Percentiles rank a stretch among this genome's conserved stretches.
Conservation (phyloP, 2,888 invertebrate species). For the Oscheius sp. region DNA sequence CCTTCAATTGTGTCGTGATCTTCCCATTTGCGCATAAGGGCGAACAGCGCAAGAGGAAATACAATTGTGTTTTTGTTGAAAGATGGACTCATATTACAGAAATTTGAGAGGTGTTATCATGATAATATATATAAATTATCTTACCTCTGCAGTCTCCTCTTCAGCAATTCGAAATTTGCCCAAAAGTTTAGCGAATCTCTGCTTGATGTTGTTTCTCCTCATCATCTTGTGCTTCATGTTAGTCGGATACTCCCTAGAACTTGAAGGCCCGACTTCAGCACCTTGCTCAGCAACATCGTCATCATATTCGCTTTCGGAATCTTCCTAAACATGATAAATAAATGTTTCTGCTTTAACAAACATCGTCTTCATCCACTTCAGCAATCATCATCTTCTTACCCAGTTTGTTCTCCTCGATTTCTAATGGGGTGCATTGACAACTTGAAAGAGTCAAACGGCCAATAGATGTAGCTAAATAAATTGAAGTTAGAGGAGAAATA, state of each 20-base stretch:
- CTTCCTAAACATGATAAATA: conserved; percentile 32
- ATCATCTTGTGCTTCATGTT: conserved; percentile 16
- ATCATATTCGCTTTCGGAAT: conserved; percentile 48
- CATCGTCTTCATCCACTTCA: conserved; percentile 42
- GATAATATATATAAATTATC: neutral
- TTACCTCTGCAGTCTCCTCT: conserved; percentile 77
- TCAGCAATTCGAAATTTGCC: conserved; percentile 85
- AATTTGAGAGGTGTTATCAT: no score
- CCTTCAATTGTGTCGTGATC: no score
- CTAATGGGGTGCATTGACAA: conserved; percentile 50
- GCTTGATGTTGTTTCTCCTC: conserved; percentile 81
- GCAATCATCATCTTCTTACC: conserved; percentile 40
- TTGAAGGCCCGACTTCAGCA: neutral
- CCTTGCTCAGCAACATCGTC: conserved; percentile 38
- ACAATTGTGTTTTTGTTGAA: no score
- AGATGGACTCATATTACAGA: no score
- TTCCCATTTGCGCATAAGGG: no score
- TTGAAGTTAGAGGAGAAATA: no score
- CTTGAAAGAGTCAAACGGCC: conserved; percentile 47
- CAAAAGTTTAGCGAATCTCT: conserved; percentile 92
- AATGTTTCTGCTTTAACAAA: neutral
- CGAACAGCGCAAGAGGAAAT: no score
- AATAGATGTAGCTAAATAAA: conserved; percentile 37
- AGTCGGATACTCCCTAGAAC: no score
- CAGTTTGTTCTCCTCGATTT: conserved; percentile 38